A percentile compares a stretch with the other conserved stretches of the same genome.
Evolutionary conservation across 2,797 vertebrate species (phyloP).

Genomic region (Tenualosa thibaudeaui): DNA sequence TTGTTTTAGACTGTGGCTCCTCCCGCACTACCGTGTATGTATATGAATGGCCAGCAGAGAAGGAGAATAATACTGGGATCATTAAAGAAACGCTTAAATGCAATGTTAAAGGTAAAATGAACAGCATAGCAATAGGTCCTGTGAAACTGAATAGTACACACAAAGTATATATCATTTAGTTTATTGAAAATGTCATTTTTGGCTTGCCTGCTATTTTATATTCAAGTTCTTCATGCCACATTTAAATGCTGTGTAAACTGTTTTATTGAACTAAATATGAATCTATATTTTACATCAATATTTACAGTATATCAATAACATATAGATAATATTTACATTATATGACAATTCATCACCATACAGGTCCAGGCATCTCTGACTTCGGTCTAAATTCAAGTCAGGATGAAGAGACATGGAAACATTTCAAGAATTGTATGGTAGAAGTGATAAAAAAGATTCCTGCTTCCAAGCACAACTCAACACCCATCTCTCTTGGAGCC

Average conservation of each 20-base stretch:
- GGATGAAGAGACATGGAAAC: conserved; percentile 62
- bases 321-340: neutral
- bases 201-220: no score
- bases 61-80: conserved; percentile 91
- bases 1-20: conserved; percentile 93
- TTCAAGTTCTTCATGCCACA: no score
- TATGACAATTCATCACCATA: neutral
- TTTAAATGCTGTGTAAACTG: neutral
- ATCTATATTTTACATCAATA: neutral
- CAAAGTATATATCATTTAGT: neutral
- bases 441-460: conserved; percentile 74
- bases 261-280: neutral
- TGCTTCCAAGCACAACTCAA: conserved; percentile 72
- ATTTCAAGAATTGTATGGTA: conserved; percentile 78
- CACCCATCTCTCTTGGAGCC: conserved; percentile 85
- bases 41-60: conserved; percentile 93
- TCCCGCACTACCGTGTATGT: conserved; percentile 88
- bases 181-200: neutral
- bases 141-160: no score
- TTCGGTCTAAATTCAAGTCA: conserved; percentile 70
- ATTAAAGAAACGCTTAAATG: conserved; percentile 83
- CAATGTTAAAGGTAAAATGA: conserved; percentile 78
- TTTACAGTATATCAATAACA: neutral
- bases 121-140: neutral
- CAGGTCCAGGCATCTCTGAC: conserved; percentile 87